phyloP scores from a whole-genome alignment of 1,140 invertebrate genomes.

The Diabrotica virgifera region DNA sequence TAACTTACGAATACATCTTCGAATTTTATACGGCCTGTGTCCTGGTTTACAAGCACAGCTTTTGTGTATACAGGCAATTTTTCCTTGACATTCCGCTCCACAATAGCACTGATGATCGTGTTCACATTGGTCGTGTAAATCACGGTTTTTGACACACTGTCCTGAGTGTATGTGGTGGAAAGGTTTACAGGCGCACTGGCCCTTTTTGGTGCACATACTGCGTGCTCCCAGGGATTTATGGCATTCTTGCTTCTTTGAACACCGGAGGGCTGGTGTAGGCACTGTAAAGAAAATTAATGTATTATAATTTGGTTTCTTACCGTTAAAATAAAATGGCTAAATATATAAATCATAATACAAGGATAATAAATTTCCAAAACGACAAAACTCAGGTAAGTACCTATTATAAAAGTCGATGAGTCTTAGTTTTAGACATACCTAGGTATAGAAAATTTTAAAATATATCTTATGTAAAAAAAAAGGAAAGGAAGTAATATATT shows the following conservation, averaged over 20 bases:
- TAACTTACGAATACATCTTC: constrained; percentile 34
- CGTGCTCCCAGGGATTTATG: constrained; percentile 29
- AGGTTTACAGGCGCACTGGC: constrained; percentile 34
- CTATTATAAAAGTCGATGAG: too few species aligned
- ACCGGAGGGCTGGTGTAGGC: constrained; percentile 24
- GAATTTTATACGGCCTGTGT: constrained; percentile 31
- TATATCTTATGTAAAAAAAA: too few species aligned
- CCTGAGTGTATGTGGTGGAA: constrained; percentile 38
- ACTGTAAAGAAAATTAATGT: constrained; percentile 25
- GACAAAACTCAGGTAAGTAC: too few species aligned
- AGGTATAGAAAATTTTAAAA: too few species aligned
- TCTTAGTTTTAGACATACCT: too few species aligned
- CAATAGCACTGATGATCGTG: constrained; percentile 39
- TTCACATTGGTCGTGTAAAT: constrained; percentile 36
- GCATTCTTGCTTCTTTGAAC: constrained; percentile 32
- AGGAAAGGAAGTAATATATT: too few species aligned
- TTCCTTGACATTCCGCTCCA: constrained; percentile 34
- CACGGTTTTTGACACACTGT: constrained; percentile 39
- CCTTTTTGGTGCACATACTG: constrained; percentile 36
- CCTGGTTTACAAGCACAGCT: constrained; percentile 36
- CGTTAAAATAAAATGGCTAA: too few species aligned
- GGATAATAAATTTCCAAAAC: too few species aligned
- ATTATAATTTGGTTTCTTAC: too few species aligned
- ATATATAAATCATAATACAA: too few species aligned
- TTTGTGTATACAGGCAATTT: constrained; percentile 35